Evolutionary conservation across 2,797 vertebrate genomes (phyloP).

Genomic region (Loriculus beryllinus): DNA sequence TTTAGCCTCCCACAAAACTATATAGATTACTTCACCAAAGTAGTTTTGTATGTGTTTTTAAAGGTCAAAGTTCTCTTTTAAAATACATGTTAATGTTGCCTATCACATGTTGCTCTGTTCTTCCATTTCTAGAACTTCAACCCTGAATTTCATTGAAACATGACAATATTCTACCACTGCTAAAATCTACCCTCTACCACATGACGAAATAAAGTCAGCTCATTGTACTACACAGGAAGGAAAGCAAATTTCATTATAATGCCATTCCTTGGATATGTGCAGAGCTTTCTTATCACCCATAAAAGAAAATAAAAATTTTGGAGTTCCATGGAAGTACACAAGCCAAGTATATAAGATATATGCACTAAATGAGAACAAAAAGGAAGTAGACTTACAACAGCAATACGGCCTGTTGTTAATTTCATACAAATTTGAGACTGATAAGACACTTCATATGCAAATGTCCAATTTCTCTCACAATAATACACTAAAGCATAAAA

Average conservation of each 20-base stretch:
- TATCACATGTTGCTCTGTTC: not conserved
- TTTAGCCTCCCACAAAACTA: not conserved
- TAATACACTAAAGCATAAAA: not conserved
- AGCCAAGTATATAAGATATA: not conserved
- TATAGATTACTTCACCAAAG: not conserved
- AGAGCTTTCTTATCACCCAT: not conserved
- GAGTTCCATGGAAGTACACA: not conserved
- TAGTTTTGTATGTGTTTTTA: not conserved
- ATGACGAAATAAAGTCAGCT: not conserved
- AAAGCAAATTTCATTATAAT: not conserved
- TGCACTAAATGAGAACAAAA: not conserved
- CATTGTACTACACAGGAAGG: not conserved
- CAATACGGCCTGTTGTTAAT: not conserved
- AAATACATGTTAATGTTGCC: not conserved
- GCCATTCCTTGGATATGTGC: not conserved
- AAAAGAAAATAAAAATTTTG: not conserved
- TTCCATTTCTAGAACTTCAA: not conserved
- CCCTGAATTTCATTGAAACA: not conserved
- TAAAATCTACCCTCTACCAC: not conserved
- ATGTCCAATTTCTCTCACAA: not conserved
- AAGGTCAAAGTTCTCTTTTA: not conserved
- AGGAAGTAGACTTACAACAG: not conserved
- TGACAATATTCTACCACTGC: not conserved
- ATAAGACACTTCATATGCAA: not conserved
- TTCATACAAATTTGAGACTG: not conserved